phyloP scores from a whole-genome alignment of 2,797 vertebrate species.

The Todus mexicanus region DNA sequence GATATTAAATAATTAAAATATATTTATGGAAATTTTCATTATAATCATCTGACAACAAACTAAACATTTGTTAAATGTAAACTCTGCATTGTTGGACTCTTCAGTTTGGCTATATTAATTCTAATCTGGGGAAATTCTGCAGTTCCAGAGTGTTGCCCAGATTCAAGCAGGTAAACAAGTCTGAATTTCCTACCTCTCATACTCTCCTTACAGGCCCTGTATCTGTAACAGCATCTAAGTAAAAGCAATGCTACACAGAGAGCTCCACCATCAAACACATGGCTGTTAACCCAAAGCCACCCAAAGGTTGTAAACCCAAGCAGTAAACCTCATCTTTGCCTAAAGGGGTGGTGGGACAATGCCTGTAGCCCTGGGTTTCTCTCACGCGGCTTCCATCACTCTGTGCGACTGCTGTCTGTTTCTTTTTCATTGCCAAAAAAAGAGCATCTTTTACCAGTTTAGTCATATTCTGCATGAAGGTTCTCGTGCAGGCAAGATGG shows the following conservation, averaged over 20 bases:
- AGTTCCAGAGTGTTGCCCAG: background rate
- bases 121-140: background rate
- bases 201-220: rapidly evolving
- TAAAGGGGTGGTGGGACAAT: background rate
- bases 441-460: background rate
- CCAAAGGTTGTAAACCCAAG: background rate
- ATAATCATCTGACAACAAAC: background rate
- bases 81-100: background rate
- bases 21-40: background rate
- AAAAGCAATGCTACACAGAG: background rate
- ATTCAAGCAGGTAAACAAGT: background rate
- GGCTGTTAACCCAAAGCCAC: background rate
- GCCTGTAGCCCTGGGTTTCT: background rate
- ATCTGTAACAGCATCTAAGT: rapidly evolving
- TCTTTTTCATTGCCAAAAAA: background rate
- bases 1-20: background rate
- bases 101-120: background rate
- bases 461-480: rapidly evolving
- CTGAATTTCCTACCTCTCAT: background rate
- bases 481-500: background rate
- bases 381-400: rapidly evolving
- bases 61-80: background rate
- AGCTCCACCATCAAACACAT: background rate
- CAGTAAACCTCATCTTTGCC: background rate
- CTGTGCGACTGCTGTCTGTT: background rate